Evolutionary conservation across 1,140 invertebrate species (phyloP).

Genomic region (Drosophila ambigua): DNA sequence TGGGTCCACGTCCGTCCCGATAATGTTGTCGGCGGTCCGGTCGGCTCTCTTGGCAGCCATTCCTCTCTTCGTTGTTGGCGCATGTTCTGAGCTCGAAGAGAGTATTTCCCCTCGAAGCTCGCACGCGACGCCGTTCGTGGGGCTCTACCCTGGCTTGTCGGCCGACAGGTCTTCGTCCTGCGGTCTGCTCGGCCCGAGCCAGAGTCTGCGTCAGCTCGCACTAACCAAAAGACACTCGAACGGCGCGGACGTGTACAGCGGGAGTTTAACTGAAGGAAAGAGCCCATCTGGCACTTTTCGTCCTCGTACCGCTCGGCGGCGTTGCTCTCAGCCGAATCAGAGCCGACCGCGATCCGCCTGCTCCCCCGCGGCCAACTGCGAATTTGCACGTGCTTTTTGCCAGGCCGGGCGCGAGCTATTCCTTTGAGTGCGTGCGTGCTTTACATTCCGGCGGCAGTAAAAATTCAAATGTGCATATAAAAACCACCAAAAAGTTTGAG

Average conservation of each 20-base stretch:
- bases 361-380: conserved; percentile 19
- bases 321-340: conserved; percentile 7
- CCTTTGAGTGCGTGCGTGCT: conserved; percentile 49
- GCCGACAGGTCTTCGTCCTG: background rate
- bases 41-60: conserved; percentile 10
- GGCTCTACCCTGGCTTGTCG: too few relatives aligned
- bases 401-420: conserved; percentile 40
- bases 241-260: conserved; percentile 44
- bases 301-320: conserved; percentile 5
- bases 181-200: background rate
- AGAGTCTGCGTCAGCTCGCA: conserved; percentile 10
- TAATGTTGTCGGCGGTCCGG: background rate
- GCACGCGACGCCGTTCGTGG: background rate
- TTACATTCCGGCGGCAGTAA: conserved; percentile 24
- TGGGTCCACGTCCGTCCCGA: too few relatives aligned
- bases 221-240: conserved; percentile 18
- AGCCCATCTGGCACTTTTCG: conserved; percentile 10
- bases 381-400: conserved; percentile 52
- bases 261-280: conserved; percentile 6
- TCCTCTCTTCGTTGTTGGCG: too few relatives aligned
- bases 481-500: background rate
- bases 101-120: conserved; percentile 20
- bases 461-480: conserved; percentile 48
- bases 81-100: conserved; percentile 14
- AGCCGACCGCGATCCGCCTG: conserved; percentile 17